phyloP scores from a whole-genome alignment of 2,888 invertebrate genomes.

The Catocala fraxini region DNA sequence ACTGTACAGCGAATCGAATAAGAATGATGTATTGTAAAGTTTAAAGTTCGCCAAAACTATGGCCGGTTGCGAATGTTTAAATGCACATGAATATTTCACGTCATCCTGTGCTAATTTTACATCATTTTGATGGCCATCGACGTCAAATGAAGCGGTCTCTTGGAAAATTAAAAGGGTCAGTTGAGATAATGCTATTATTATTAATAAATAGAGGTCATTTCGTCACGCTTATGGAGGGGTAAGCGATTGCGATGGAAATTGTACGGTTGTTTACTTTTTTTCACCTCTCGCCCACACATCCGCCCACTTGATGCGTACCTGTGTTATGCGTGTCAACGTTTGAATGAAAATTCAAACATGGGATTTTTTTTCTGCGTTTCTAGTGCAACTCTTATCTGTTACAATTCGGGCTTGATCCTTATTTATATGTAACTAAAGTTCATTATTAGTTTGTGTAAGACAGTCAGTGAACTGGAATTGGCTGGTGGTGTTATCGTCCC shows the following conservation, averaged over 20 bases:
- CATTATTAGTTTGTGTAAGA: conserved; percentile 37
- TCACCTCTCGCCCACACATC: conserved; percentile 61
- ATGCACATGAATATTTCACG: conserved; percentile 58
- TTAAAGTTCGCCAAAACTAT: conserved; percentile 74
- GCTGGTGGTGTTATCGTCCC: conserved; percentile 65
- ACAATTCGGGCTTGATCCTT: conserved; percentile 14
- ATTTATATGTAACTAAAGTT: conserved; percentile 26
- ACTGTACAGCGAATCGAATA: conserved; percentile 66
- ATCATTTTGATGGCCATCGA: conserved; percentile 54
- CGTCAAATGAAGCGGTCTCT: conserved; percentile 65
- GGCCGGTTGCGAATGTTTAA: conserved; percentile 61
- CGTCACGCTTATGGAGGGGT: conserved; percentile 39
- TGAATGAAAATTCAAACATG: conserved; percentile 55
- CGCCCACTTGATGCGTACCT: conserved; percentile 70
- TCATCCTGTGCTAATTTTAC: conserved; percentile 54
- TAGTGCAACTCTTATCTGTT: conserved; percentile 22
- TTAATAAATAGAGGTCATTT: conserved; percentile 50
- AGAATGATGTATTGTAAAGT: conserved; percentile 75
- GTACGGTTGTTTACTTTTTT: conserved; percentile 72
- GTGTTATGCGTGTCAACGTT: conserved; percentile 68
- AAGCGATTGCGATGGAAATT: conserved; percentile 41
- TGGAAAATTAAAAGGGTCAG: conserved; percentile 75
- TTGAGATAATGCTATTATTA: conserved; percentile 55
- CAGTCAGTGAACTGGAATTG: conserved; percentile 66
- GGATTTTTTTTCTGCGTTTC: conserved; percentile 28